Conservation (phyloP, 2,797 vertebrate species). For the Notamacropus eugenii region DNA sequence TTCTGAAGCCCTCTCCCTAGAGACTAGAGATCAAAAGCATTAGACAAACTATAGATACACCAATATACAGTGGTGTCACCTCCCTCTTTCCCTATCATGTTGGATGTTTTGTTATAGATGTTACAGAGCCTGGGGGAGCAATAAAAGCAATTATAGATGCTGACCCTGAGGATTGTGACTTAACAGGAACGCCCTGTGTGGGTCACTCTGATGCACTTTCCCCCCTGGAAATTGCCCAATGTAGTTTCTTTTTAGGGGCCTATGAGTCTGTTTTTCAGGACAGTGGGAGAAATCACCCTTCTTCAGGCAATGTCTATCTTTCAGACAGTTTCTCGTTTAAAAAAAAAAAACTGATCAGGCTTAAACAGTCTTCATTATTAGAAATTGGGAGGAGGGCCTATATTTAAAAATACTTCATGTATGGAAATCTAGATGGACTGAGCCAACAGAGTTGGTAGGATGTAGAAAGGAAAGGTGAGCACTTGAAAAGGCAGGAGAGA, state of each 20-base stretch:
- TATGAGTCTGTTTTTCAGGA: neutral
- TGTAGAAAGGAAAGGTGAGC: too few relatives aligned
- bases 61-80: neutral
- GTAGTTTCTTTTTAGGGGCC: neutral
- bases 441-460: too few relatives aligned
- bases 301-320: neutral
- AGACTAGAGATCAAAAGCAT: neutral
- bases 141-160: neutral
- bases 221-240: neutral
- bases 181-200: neutral
- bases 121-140: neutral
- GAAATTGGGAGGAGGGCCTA: too few relatives aligned
- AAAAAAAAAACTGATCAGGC: too few relatives aligned
- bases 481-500: too few relatives aligned
- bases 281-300: neutral
- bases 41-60: neutral
- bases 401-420: too few relatives aligned
- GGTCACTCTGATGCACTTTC: neutral
- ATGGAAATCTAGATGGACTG: too few relatives aligned
- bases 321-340: neutral
- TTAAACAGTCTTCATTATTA: too few relatives aligned
- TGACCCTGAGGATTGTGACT: neutral
- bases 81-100: neutral
- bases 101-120: neutral
- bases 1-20: neutral